Percentiles rank a stretch among this genome's conserved stretches.
phyloP scores from a whole-genome alignment of 1,140 invertebrate species.

The Streblospio benedicti region DNA sequence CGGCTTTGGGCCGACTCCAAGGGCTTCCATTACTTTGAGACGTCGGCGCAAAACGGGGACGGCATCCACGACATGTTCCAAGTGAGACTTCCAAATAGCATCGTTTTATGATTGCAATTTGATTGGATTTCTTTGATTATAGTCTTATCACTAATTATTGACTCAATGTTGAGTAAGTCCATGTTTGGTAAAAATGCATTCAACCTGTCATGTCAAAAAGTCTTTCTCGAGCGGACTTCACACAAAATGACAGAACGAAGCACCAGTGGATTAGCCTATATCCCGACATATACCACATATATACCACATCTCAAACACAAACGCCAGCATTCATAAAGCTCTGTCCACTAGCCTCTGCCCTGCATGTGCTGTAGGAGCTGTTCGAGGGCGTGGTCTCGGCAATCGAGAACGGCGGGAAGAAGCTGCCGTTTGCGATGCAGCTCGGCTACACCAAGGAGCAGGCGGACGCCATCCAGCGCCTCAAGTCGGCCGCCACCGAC shows the following conservation, averaged over 20 bases:
- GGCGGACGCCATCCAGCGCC: conserved; percentile 43
- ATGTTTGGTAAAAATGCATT: no score
- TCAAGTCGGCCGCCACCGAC: conserved; percentile 43
- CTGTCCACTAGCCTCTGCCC: no score
- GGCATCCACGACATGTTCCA: conserved; percentile 46
- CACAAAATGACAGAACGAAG: no score
- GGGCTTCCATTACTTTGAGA: conserved; percentile 48
- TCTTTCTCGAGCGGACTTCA: no score
- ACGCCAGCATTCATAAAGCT: no score
- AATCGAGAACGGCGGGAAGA: conserved; percentile 41
- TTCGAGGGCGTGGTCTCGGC: conserved; percentile 41
- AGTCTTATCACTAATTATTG: neutral
- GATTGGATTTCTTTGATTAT: neutral
- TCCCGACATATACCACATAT: no score
- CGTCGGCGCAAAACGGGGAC: conserved; percentile 44
- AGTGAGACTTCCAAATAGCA: conserved; percentile 19
- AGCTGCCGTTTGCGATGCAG: conserved; percentile 32
- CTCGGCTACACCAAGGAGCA: conserved; percentile 46
- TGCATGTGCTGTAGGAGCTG: conserved; percentile 35
- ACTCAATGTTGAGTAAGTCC: no score
- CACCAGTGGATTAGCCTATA: no score
- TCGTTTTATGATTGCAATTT: neutral
- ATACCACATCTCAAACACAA: no score
- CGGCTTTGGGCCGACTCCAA: conserved; percentile 43
- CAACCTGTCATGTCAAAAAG: no score